A percentile compares a stretch with the other conserved stretches of the same genome.
Conservation (phyloP, 2,113 vertebrate genomes). For the Platichthys stellatus region DNA sequence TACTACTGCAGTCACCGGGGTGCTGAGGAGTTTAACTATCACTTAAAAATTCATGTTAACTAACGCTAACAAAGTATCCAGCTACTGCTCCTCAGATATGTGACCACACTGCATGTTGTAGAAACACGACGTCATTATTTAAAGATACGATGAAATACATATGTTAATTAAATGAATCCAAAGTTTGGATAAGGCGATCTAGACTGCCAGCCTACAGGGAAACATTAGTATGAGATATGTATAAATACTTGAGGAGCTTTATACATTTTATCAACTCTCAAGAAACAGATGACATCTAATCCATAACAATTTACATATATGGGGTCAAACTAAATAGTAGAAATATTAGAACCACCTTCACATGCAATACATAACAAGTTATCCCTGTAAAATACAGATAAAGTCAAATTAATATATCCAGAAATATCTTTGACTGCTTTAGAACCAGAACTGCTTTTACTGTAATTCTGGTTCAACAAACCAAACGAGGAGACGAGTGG, state of each 20-base stretch:
- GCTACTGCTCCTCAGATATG: conserved; percentile 2
- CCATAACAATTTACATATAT: no score
- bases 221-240: neutral
- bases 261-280: no score
- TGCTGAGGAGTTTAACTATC: conserved; percentile 47
- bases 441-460: no score
- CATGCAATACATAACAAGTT: neutral
- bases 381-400: no score
- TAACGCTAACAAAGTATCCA: conserved; percentile 39
- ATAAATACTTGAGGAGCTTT: no score
- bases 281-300: no score
- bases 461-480: no score
- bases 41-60: conserved; percentile 54
- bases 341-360: neutral
- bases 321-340: no score
- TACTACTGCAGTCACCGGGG: conserved; percentile 27
- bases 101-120: conserved; percentile 3
- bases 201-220: neutral
- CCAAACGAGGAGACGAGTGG: no score
- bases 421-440: no score
- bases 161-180: neutral
- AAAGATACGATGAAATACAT: neutral
- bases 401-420: no score
- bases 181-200: neutral
- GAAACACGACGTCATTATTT: neutral